Evolutionary conservation across 2,113 vertebrate genomes (phyloP), one percentile per base, ranked within the genome.

Genomic region (Perca schrenkii): DNA sequence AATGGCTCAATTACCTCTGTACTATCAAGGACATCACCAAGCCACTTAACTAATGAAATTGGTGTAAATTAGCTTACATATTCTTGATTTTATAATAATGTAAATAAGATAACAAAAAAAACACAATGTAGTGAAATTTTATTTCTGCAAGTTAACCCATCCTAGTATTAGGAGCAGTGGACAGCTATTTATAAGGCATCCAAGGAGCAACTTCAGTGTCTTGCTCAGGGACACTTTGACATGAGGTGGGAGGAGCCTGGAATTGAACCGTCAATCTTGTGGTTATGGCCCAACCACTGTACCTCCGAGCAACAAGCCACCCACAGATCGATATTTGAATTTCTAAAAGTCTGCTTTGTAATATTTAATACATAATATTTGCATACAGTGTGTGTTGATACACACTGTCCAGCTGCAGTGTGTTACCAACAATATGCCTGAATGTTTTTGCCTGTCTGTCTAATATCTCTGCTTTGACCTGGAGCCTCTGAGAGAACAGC

Each of bases 401-500:
- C 14, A 31, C 57, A 31, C 22, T 28, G 21, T 54, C 10, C 53
- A 19, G 47, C 21, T 15, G 15, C 40, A 47, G 22, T 25, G 8
- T 28, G 46, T 34, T 28, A 50, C 19, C 4, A 67, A n/a, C 49
- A 69, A 12, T n/a, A 15, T 8, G 13, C 31, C 25, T 34, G 22
- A 50, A 14, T 75, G 69, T 80, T 81, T 80, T 74, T 71, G n/a
- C 17, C n/a, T 1, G 15, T 6, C 28, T 28, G 21, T 25, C 6
- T n/a, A 28, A 40, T 70, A 72, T 61, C 11, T 60, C 47, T 47
- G n/a, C 61, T 82, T 76, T 78, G 61, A 73, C 53, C 57, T 53
- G 13, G 6, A 36, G 28, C 36, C 75, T 71, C 15, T 0, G 19
- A 65, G 31, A 80, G 64, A 80, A 86, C 63, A 80, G 61, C 49